Evolutionary conservation across 2,797 vertebrate genomes (phyloP).

Genomic region (Myioborus melanocephalus): DNA sequence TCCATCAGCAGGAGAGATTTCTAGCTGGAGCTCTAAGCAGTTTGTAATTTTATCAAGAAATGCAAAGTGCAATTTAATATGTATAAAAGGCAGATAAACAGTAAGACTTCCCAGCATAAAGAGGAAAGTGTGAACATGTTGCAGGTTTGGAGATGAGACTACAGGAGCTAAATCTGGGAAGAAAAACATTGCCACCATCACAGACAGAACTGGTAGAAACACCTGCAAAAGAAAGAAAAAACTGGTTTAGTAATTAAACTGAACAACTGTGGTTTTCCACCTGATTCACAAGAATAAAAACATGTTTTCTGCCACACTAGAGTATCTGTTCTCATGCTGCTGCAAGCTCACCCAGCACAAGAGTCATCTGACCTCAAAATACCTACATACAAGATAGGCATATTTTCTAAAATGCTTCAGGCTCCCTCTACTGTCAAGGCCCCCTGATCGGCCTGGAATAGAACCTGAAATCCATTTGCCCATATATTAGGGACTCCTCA

Average conservation of each 20-base stretch:
- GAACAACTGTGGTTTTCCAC: background rate
- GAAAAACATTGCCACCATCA: slow-evolving; percentile 42
- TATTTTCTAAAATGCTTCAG: background rate
- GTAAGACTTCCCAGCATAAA: slow-evolving; percentile 59
- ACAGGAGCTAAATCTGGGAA: slow-evolving; percentile 64
- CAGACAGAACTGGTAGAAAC: slow-evolving; percentile 45
- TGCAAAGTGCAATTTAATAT: slow-evolving; percentile 60
- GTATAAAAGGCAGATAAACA: slow-evolving; percentile 59
- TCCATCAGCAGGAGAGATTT: slow-evolving; percentile 58
- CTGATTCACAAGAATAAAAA: background rate
- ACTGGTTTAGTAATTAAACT: background rate
- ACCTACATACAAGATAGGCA: background rate
- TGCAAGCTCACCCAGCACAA: background rate
- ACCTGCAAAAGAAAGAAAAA: slow-evolving; percentile 51
- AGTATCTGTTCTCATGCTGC: background rate
- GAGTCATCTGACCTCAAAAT: background rate
- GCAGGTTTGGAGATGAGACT: slow-evolving; percentile 57
- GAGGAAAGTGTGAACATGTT: slow-evolving; percentile 61
- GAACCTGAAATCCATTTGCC: background rate
- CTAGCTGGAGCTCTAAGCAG: slow-evolving; percentile 65
- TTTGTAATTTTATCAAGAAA: slow-evolving; percentile 67
- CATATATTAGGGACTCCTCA: background rate
- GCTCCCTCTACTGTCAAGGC: background rate
- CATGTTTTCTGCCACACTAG: background rate
- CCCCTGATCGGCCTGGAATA: background rate